These are phyloP conservation scores for Melinopterus prodromus DNA, from an alignment of 2,888 invertebrate species.

Conservation along the genomic window DNA sequence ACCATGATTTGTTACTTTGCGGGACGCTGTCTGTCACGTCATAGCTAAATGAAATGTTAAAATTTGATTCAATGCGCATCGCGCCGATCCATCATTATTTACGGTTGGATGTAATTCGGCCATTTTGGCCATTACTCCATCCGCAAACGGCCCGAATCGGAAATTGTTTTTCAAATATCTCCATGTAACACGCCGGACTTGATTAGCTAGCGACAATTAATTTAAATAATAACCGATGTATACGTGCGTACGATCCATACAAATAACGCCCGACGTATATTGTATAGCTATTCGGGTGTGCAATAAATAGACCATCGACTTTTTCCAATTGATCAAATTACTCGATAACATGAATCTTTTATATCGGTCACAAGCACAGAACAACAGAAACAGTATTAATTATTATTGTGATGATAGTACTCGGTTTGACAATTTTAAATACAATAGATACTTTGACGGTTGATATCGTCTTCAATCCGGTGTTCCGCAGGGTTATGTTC, in stretches of 20 bases:
- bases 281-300: background rate
- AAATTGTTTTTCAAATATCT: slow-evolving; percentile 23
- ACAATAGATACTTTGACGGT: too few species aligned
- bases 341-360: too few species aligned
- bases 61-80: slow-evolving; percentile 18
- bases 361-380: too few species aligned
- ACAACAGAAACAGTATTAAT: too few species aligned
- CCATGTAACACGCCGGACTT: slow-evolving; percentile 10
- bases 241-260: background rate
- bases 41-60: slow-evolving; percentile 5
- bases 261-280: background rate
- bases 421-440: too few species aligned
- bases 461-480: too few species aligned
- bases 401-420: too few species aligned
- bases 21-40: slow-evolving; percentile 11
- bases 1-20: background rate
- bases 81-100: slow-evolving; percentile 20
- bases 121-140: slow-evolving; percentile 11
- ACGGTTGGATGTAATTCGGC: slow-evolving; percentile 13
- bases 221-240: slow-evolving; percentile 1
- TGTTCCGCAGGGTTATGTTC: too few species aligned
- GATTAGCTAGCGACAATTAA: slow-evolving; percentile 19
- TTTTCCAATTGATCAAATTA: too few species aligned
- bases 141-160: slow-evolving; percentile 7
- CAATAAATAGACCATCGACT: background rate